Base-by-base conservation (phyloP, 2,113 vertebrate genomes). In the Mungos mungo region DNA sequence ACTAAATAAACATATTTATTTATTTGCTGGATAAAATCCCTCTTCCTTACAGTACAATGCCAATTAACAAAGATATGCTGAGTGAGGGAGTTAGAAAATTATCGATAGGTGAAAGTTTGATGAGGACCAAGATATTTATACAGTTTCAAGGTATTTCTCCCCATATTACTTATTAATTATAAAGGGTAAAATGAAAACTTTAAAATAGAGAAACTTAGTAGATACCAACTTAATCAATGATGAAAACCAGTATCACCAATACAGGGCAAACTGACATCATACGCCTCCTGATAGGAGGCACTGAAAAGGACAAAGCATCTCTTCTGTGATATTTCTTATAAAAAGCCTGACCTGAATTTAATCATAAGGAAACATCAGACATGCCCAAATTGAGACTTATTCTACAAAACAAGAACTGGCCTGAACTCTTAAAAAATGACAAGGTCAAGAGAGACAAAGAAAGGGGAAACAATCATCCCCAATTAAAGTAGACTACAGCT, bases 391-490 rank as follows among this genome's bases (percentile, higher is more conserved):
- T 93, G 72, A 94, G 31, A 89, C 8, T 74, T 38, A 79, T 72
- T 93, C 86, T 96, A 54, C 11, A 89, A 91, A 93, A 88, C 23
- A 86, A 77, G 74, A 77, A 80, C 35, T n/a, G 15, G 15, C 41
- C 52, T 96, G 68, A 94, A 97, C 63, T 79, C 72, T 94, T 57
- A 29, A 68, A 93, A 81, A 88, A 60, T 65, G 35, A 89, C 66
- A 90, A 77, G 27, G 76, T 77, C 65, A 87, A 84, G 21, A 85
- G 10, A 93, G 63, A 90, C 92, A 82, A 88, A 85, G 35, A 90
- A 81, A 57, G 35, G 31, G 69, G 38, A 12, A 80, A 41, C 2
- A 54, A 71, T 29, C 41, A 45, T n/a, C 66, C 7, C 52, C 68
- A 80, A 27, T n/a, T 84, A 65, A 84, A 69, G 31, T 52, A 15